These are phyloP conservation scores for Anoura caudifer DNA, from an alignment of 2,113 vertebrate genomes.

Conservation along the genomic window DNA sequence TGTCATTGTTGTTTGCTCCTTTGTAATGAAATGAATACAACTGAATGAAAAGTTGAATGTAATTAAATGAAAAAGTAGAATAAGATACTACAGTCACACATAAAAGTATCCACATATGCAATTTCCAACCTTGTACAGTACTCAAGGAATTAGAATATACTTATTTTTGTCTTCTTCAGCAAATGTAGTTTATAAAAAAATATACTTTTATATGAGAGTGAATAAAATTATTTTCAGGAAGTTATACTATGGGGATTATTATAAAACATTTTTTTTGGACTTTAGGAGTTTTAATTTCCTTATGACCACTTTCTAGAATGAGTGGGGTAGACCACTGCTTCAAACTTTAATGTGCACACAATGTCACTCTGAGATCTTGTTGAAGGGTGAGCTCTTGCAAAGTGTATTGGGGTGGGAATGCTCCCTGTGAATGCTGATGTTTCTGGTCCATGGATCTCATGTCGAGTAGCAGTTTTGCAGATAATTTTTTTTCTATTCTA, in stretches of 20 bases:
- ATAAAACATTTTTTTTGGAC: neutral
- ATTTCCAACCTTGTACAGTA: neutral
- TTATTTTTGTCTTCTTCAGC: neutral
- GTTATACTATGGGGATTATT: neutral
- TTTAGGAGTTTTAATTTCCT: conserved; percentile 4
- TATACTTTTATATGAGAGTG: neutral
- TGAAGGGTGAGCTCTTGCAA: neutral
- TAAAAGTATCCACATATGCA: neutral
- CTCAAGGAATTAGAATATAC: neutral
- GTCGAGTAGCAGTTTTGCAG: neutral
- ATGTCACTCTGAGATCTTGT: neutral
- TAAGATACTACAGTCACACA: neutral
- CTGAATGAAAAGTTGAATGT: neutral
- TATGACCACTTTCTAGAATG: neutral
- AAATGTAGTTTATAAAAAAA: neutral
- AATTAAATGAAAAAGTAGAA: neutral
- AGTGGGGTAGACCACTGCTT: neutral
- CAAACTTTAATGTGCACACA: neutral
- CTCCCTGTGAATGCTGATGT: neutral
- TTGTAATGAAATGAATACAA: neutral
- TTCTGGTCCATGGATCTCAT: neutral
- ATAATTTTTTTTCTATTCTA: neutral
- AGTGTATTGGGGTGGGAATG: neutral
- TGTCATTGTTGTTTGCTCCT: neutral
- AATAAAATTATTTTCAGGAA: neutral